Base-by-base conservation (phyloP, 2,888 invertebrate species). In the Chrysopilus asiliformis region DNA sequence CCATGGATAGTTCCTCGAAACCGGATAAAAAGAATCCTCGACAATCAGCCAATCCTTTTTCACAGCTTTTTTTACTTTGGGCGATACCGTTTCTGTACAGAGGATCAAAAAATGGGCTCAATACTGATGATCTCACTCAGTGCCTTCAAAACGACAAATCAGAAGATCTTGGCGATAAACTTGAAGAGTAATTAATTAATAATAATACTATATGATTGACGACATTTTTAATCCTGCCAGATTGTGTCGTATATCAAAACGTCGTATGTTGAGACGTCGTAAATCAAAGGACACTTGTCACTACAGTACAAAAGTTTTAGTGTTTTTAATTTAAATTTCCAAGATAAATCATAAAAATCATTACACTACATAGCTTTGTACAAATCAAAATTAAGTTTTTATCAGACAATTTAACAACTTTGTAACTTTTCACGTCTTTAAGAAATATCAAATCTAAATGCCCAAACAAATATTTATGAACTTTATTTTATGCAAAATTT, bases 41-140 rank as follows among this genome's bases (percentile, higher is more conserved):
- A 8, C 49, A 55, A 38, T 41, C 45, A 40, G 60, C 59, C 2
- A 61, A 56, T 43, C 48, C 55, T 18, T 44, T 64, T 12, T 60
- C 63, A 4, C 58, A 60, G 44, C 29, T 60, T 33, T 42, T 62
- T 33, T 64, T 64, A 45, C 47, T 51, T 18, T 64, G 64, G 64
- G 45, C 55, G 6, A 44, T 60, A 34, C 64, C 65, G 4, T 30
- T 58, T 15, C 45, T 63, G 4, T 60, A 52, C 39, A 53, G 52
- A 20, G 63, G 63, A 12, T 49, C 55, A 2, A 50, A 47, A 4
- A 43, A 51, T 9, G 62, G 63, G 2, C 45, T 85, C 9, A 72
- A 71, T 47, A 67, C 76, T 34, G 62, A 67, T 7, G 83, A 85
- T 58, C 64, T 85, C 16, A 74, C 78, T 18, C 69, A 74, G 51